A percentile compares a stretch with the other conserved stretches of the same genome.
These are phyloP conservation scores for Anthophora plumipes DNA, from an alignment of 2,888 invertebrate genomes.

Conservation along the genomic window DNA sequence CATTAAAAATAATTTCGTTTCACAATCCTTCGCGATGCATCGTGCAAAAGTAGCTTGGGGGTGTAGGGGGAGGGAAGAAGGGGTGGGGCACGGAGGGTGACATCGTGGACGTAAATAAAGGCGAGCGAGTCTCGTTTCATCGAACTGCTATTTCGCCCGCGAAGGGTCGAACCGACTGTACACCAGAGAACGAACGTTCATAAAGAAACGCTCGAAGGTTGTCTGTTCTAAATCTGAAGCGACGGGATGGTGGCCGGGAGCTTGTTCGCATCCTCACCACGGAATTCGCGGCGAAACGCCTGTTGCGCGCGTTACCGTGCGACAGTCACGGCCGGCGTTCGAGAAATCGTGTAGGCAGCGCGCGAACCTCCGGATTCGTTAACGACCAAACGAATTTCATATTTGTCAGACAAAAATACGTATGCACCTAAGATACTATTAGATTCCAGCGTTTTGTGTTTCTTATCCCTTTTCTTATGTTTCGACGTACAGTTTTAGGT, in stretches of 20 bases:
- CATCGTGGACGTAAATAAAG: conserved; percentile 60
- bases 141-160: conserved; percentile 56
- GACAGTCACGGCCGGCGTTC: conserved; percentile 19
- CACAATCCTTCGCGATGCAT: conserved; percentile 26
- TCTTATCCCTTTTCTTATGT: conserved; percentile 2
- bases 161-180: conserved; percentile 53
- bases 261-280: conserved; percentile 52
- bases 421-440: not conserved
- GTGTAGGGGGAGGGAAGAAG: not conserved
- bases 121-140: conserved; percentile 55
- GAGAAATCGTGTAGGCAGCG: conserved; percentile 20
- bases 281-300: conserved; percentile 64
- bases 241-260: conserved; percentile 14
- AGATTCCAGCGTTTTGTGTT: not conserved
- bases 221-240: conserved; percentile 68
- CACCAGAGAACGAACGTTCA: conserved; percentile 32
- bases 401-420: conserved; percentile 15
- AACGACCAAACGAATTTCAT: conserved; percentile 3
- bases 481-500: not conserved
- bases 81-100: not conserved
- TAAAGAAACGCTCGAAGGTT: conserved; percentile 63
- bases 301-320: conserved; percentile 51
- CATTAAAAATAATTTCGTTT: no score
- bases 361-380: conserved; percentile 10
- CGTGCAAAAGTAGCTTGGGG: not conserved